These are phyloP conservation scores for Lordiphosa andalusiaca DNA, from an alignment of 2,888 invertebrate species.

Conservation along the genomic window DNA sequence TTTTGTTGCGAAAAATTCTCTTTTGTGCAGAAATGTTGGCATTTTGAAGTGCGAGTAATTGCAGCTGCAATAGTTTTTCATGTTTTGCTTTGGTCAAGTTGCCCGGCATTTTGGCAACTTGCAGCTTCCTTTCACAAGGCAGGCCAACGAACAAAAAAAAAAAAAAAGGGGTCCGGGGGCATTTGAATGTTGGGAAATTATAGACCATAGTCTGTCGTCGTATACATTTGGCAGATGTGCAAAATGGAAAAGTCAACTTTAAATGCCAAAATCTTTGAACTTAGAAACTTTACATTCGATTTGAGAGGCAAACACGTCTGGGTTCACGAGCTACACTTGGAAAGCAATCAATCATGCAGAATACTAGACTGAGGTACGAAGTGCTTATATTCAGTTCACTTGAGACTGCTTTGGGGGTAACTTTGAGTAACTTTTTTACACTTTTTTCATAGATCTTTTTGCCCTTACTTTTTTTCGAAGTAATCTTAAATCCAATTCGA, in stretches of 20 bases:
- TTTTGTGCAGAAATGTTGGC: constrained; percentile 67
- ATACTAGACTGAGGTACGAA: too few species aligned
- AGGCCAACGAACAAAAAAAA: constrained; percentile 23
- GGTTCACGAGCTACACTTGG: neutral
- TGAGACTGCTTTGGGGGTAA: too few species aligned
- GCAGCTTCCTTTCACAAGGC: constrained; percentile 64
- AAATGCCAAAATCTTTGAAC: constrained; percentile 41
- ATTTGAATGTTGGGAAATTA: constrained; percentile 67
- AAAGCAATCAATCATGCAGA: too few species aligned
- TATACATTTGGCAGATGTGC: constrained; percentile 64
- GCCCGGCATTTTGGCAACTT: constrained; percentile 59
- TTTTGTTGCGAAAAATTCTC: constrained; percentile 63
- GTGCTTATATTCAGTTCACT: too few species aligned
- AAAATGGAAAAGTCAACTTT: constrained; percentile 15
- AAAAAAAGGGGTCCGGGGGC: constrained; percentile 65
- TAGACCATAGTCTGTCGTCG: constrained; percentile 45
- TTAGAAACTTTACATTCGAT: constrained; percentile 30
- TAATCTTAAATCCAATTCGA: too few species aligned
- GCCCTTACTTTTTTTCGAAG: too few species aligned
- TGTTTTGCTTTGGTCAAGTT: constrained; percentile 58
- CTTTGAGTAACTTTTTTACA: too few species aligned
- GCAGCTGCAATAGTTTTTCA: constrained; percentile 74
- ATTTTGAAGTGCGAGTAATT: constrained; percentile 73
- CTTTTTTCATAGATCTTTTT: too few species aligned
- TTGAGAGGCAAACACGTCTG: constrained; percentile 50